phyloP scores from a whole-genome alignment of 2,888 invertebrate species.

The Lasioglossum malachurum region DNA sequence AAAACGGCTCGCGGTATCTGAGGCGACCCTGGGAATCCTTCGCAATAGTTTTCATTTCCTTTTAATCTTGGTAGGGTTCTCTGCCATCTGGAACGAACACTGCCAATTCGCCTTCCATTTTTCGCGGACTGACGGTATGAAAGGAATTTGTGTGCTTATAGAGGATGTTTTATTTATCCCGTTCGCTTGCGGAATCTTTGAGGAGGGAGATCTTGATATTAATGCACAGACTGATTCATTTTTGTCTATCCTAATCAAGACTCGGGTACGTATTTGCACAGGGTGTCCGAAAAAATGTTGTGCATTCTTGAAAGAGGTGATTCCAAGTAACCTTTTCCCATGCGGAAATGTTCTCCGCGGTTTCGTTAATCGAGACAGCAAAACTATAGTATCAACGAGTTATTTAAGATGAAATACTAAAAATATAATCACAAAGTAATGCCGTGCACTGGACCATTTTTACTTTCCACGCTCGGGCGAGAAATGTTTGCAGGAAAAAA shows the following conservation, averaged over 20 bases:
- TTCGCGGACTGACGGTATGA: slow-evolving; percentile 12
- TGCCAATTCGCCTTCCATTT: slow-evolving; percentile 46
- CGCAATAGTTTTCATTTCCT: slow-evolving; percentile 68
- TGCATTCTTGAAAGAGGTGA: too few relatives aligned
- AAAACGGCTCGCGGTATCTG: slow-evolving; percentile 65
- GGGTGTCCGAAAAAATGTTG: too few relatives aligned
- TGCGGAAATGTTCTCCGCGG: too few relatives aligned
- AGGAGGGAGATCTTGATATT: neutral
- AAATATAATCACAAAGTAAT: too few relatives aligned
- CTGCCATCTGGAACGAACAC: slow-evolving; percentile 25
- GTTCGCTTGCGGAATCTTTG: neutral
- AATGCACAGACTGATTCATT: neutral
- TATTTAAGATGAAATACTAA: too few relatives aligned
- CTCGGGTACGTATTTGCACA: neutral
- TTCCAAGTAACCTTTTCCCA: too few relatives aligned
- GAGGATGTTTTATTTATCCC: slow-evolving; percentile 4
- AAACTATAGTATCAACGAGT: too few relatives aligned
- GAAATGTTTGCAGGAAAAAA: neutral
- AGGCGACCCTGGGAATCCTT: slow-evolving; percentile 60
- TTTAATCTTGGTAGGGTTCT: slow-evolving; percentile 68
- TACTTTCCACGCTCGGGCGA: too few relatives aligned
- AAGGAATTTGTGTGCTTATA: neutral
- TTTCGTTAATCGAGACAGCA: too few relatives aligned
- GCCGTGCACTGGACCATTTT: neutral
- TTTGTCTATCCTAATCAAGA: neutral